Base-by-base conservation (phyloP, 2,888 invertebrate genomes). In the Hypomecis atomaria region DNA sequence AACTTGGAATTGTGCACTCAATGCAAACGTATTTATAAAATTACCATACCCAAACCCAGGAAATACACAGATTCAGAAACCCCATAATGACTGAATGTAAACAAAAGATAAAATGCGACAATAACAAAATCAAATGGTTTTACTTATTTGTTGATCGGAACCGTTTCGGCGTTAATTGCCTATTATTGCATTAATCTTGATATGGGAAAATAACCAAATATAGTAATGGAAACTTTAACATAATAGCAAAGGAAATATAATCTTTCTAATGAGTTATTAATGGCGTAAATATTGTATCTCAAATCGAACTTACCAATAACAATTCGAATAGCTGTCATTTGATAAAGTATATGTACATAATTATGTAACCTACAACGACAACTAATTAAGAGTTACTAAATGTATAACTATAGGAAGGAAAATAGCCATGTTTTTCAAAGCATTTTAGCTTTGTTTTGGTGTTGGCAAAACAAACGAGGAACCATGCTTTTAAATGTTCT, bases 401-500 rank as follows among this genome's bases (percentile, higher is more conserved):
- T 11, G 33, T 48, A 11, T 37, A 11, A 49, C 9, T 38, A 1
- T 38, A 49, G 7, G n/a, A 4, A 49, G 7, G 7, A 37, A 49
- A 36, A 37, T 37, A 43, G 49, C 36, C 8, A n/a, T 55, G 43
- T 61, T 55, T 40, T 42, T 23, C 37, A 61, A 61, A 58, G 9
- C 36, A 49, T 33, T 59, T 33, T 34, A 13, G 7, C 54, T 43
- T 6, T 63, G 48, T 49, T 48, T 45, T 62, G 47, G 34, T 33
- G 7, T 44, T 23, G 6, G 40, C 42, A 47, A 40, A 63, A 59
- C 58, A 52, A 33, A 42, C 45, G 11, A 34, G 9, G 55, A 44
- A 40, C 38, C 45, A 58, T 62, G 45, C 45, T 37, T 58, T 37
- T 7, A 52, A 57, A 52, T 49, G 34, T 40, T 58, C n/a, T 42